Evolutionary conservation across 2,113 vertebrate species (phyloP), one percentile per base, ranked within the genome.

Genomic region (Zapornia atra): DNA sequence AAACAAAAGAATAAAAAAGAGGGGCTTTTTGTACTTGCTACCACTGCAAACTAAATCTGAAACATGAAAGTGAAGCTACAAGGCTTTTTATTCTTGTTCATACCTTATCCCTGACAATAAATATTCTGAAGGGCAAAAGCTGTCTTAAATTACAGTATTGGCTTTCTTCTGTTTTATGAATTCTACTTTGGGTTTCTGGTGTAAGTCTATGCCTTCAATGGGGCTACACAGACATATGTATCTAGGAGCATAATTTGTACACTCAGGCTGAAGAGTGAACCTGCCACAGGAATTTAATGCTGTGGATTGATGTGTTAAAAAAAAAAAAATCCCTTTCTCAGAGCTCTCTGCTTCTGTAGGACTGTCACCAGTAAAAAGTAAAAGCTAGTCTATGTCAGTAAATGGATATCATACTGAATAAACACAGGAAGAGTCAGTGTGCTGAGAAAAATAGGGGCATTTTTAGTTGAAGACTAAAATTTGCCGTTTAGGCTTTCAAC

Each of bases 261-360:
- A 65, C 76, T 86, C 69, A 38, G 50, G 56, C 33, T 95, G 93
- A 96, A 96, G 76, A 90, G 79, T 94, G 92, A 97, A 80, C 56
- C 82, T 90, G 76, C 33, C 88, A 88, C 42, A 68, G 33, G 79
- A 96, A 95, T 95, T 94, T 97, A 95, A 78, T 94, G 69, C 36
- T 95, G 94, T 42, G 76, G 92, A 97, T 90, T 97, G 95, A 94
- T 90, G 71, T 4, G 2, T 24, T n/a, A 54, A 86, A 92, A 77
- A 91, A 68, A 46, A 36, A 64, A 46, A 63, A 44, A 17, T 64
- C 10, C 3, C 28, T 80, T 92, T 90, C 54, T 93, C 25, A 60
- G 59, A 77, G 20, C 5, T 82, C 40, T 92, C 64, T 65, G 24
- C 29, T 73, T 88, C 86, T 93, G 29, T 65, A 68, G 51, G 64